Evolutionary conservation across 2,888 invertebrate species (phyloP).

Genomic region (Acleris literana): DNA sequence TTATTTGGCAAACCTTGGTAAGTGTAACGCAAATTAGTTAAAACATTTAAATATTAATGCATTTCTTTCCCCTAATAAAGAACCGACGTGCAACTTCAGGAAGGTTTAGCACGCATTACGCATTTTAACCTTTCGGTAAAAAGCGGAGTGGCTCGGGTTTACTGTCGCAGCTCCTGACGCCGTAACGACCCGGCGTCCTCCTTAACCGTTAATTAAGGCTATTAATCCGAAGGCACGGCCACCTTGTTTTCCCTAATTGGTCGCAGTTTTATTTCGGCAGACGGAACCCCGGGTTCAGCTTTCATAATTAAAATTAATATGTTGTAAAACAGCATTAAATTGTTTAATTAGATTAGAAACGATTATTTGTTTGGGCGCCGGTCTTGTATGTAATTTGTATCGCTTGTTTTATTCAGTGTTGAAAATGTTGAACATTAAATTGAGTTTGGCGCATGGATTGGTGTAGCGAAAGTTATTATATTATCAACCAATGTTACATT

Average conservation of each 20-base stretch:
- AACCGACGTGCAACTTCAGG: slow-evolving; percentile 1
- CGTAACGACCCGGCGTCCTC: slow-evolving; percentile 66
- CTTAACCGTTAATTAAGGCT: slow-evolving; percentile 78
- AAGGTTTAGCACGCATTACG: slow-evolving; percentile 23
- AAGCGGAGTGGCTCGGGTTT: slow-evolving; percentile 46
- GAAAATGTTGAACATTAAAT: not conserved
- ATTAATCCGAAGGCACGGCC: slow-evolving; percentile 77
- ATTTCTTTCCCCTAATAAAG: not conserved
- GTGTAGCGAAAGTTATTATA: no score
- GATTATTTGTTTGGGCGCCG: slow-evolving; percentile 15
- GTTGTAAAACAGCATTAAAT: slow-evolving; percentile 24
- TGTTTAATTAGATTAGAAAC: slow-evolving; percentile 13
- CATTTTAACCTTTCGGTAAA: slow-evolving; percentile 23
- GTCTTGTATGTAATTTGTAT: slow-evolving; percentile 11
- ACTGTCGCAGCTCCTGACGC: slow-evolving; percentile 54
- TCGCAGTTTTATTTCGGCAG: slow-evolving; percentile 73
- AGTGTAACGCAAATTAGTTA: not conserved
- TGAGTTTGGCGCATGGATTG: not conserved
- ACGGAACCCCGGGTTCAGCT: slow-evolving; percentile 60
- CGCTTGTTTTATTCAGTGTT: not conserved
- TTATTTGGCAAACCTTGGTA: no score
- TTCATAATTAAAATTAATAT: slow-evolving; percentile 66
- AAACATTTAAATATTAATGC: not conserved
- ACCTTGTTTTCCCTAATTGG: slow-evolving; percentile 80
- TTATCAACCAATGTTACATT: no score